These are phyloP conservation scores for Oasisia sp. DNA, from an alignment of 2,888 invertebrate genomes.

Conservation along the genomic window DNA sequence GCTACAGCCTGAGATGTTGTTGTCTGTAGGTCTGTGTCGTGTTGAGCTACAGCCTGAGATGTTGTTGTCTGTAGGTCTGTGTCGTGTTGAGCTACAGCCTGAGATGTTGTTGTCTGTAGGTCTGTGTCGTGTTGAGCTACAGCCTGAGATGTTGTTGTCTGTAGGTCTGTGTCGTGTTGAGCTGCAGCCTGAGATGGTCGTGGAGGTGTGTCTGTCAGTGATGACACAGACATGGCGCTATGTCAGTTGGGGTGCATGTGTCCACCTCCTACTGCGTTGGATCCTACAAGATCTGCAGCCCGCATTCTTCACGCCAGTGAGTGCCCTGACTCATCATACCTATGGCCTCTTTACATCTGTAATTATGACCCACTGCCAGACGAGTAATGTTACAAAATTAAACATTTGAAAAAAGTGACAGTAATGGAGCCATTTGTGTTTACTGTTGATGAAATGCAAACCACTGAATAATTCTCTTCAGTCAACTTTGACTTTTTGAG, in stretches of 20 bases:
- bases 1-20: background rate
- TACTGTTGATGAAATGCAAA: background rate
- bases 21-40: background rate
- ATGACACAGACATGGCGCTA: background rate
- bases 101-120: background rate
- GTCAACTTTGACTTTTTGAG: background rate
- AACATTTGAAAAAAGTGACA: background rate
- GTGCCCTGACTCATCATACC: background rate
- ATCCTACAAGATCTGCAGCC: background rate
- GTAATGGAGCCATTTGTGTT: background rate
- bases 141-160: background rate
- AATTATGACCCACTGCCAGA: background rate
- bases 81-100: background rate
- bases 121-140: background rate
- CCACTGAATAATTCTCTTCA: background rate
- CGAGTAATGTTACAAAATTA: background rate
- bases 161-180: background rate
- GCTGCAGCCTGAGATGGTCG: background rate
- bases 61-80: background rate
- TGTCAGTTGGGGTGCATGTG: background rate
- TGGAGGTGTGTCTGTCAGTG: background rate
- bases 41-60: background rate
- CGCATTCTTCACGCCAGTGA: background rate
- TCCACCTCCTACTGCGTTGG: background rate
- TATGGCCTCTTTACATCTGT: background rate